phyloP scores from a whole-genome alignment of 2,797 vertebrate species.

The Pseudopleuronectes americanus region DNA sequence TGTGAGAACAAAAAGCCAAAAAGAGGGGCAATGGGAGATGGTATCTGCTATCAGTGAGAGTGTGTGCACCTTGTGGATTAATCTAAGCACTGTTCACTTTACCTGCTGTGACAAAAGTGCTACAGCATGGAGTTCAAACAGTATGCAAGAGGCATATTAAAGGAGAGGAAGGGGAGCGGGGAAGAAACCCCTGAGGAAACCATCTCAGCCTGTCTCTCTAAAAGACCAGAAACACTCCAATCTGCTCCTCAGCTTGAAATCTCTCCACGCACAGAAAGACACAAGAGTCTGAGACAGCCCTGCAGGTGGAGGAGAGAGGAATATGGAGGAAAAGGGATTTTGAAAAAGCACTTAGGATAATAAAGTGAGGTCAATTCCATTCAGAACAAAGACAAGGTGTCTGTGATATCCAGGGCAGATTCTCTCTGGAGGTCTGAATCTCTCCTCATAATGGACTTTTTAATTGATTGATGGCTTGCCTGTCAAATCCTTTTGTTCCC shows the following conservation, averaged over 20 bases:
- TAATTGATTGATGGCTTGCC: constrained; percentile 76
- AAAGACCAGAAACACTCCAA: constrained; percentile 17
- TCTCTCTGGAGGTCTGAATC: constrained; percentile 64
- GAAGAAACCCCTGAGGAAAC: constrained; percentile 12
- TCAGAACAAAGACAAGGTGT: constrained; percentile 56
- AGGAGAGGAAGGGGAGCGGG: constrained; percentile 11
- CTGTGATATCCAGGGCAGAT: constrained; percentile 70
- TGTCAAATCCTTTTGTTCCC: constrained; percentile 69
- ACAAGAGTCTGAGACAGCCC: constrained; percentile 26
- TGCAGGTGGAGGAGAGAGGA: constrained; percentile 17
- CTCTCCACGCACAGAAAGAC: constrained; percentile 17
- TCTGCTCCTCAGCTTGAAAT: constrained; percentile 18
- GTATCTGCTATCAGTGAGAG: constrained; percentile 38
- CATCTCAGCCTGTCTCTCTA: background rate
- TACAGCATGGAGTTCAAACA: constrained; percentile 43
- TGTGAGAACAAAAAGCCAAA: constrained; percentile 53
- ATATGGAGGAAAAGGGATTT: background rate
- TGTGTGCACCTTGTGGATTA: constrained; percentile 35
- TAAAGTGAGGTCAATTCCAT: constrained; percentile 61
- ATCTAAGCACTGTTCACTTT: constrained; percentile 38
- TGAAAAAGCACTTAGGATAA: constrained; percentile 32
- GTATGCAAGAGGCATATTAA: constrained; percentile 61
- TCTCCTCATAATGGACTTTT: constrained; percentile 69
- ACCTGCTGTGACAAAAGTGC: constrained; percentile 57
- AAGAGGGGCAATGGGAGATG: constrained; percentile 37